phyloP scores from a whole-genome alignment of 1,140 invertebrate species.

The Anastrepha obliqua region DNA sequence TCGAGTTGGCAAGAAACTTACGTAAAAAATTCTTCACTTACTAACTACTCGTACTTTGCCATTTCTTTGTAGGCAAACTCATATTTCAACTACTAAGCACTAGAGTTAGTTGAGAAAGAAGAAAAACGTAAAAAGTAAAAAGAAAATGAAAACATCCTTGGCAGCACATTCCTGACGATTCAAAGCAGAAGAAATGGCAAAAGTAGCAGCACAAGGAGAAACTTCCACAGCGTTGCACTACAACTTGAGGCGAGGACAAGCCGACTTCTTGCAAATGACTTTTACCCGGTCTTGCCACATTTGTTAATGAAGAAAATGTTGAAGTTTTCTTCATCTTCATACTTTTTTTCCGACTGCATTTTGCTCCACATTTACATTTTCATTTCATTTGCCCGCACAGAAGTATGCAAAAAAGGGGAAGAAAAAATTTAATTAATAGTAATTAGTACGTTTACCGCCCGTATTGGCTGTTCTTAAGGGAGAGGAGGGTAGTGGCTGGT shows the following conservation, averaged over 20 bases:
- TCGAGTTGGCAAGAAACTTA: conserved; percentile 49
- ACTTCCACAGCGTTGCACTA: conserved; percentile 26
- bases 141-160: conserved; percentile 35
- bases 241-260: conserved; percentile 29
- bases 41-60: conserved; percentile 52
- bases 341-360: background rate
- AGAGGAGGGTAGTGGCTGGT: background rate
- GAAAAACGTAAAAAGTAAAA: background rate
- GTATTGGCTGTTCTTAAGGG: background rate
- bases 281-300: conserved; percentile 36
- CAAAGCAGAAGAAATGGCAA: conserved; percentile 9
- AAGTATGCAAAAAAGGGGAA: conserved; percentile 21
- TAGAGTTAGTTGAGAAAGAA: conserved; percentile 20
- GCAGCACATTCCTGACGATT: conserved; percentile 44
- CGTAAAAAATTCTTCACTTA: conserved; percentile 19
- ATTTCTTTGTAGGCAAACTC: conserved; percentile 50
- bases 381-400: conserved; percentile 19
- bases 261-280: conserved; percentile 43
- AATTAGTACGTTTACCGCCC: conserved; percentile 50
- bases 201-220: conserved; percentile 42
- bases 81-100: conserved; percentile 34
- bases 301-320: conserved; percentile 52
- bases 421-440: conserved; percentile 52
- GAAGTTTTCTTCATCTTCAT: conserved; percentile 28
- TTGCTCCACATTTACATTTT: conserved; percentile 51